Evolutionary conservation across 2,797 vertebrate species (phyloP).

Genomic region (Gymnopithys bicolor): DNA sequence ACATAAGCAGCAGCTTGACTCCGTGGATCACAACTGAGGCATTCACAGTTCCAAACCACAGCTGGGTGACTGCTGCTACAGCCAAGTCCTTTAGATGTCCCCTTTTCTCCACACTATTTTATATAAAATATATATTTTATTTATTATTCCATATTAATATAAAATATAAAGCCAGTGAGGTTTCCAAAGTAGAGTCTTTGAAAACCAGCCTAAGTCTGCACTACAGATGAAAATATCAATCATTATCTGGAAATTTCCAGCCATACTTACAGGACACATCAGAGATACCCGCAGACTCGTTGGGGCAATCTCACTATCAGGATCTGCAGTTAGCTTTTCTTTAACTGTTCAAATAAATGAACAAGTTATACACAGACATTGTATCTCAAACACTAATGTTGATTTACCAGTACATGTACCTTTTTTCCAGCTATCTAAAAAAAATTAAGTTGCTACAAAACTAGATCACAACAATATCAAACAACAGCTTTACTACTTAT

Average conservation of each 20-base stretch:
- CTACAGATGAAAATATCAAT: not conserved
- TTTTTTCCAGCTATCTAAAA: not conserved
- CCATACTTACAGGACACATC: conserved; percentile 93
- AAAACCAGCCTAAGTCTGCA: not conserved
- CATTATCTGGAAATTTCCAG: not conserved
- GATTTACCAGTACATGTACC: not conserved
- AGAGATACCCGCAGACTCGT: conserved; percentile 96
- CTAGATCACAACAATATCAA: not conserved
- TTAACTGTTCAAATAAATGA: conserved; percentile 84
- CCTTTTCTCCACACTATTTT: not conserved
- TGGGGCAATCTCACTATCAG: conserved; percentile 96
- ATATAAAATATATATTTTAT: too few relatives aligned
- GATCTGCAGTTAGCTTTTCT: conserved; percentile 97
- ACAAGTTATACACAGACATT: not conserved
- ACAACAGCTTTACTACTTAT: not conserved
- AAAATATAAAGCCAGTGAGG: not conserved
- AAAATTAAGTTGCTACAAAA: not conserved
- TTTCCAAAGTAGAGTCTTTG: not conserved
- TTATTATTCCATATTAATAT: not conserved
- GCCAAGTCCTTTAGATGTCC: not conserved
- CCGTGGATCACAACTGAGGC: not conserved
- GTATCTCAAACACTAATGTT: not conserved
- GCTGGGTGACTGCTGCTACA: not conserved
- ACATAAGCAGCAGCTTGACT: not conserved
- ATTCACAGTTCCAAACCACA: not conserved